phyloP scores from a whole-genome alignment of 2,797 vertebrate genomes.

The Gymnothorax javanicus region DNA sequence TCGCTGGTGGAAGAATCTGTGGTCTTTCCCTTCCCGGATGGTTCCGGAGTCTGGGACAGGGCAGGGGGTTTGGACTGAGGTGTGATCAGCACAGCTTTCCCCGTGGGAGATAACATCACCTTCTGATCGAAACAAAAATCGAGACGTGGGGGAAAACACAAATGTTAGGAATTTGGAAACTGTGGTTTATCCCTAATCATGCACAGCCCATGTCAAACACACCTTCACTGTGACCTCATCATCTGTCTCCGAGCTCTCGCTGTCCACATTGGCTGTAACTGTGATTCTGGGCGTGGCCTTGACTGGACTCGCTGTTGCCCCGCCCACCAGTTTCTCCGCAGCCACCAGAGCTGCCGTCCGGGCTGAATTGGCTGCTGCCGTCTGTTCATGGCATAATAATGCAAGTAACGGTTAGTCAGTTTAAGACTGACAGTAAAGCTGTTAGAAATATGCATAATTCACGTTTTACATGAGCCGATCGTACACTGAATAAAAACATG shows the following conservation, averaged over 20 bases:
- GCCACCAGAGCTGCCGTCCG: background rate
- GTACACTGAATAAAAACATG: no score
- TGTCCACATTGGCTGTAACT: background rate
- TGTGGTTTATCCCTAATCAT: background rate
- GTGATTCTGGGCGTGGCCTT: background rate
- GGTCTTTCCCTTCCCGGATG: background rate
- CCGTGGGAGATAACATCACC: background rate
- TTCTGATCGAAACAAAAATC: background rate
- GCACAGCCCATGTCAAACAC: background rate
- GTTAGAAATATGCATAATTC: background rate
- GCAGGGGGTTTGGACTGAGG: background rate
- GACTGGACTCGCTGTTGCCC: background rate
- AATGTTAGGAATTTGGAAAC: background rate
- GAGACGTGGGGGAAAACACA: background rate
- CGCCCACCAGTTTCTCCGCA: background rate
- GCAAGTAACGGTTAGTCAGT: background rate
- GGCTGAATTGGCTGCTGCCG: background rate
- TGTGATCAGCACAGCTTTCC: background rate
- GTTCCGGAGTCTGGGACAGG: background rate
- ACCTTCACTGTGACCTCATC: background rate
- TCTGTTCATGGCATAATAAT: background rate
- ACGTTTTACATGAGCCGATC: background rate
- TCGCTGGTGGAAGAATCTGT: constrained; percentile 3
- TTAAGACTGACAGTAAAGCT: background rate
- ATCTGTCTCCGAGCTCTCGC: background rate